Evolutionary conservation across 2,888 invertebrate species (phyloP), one percentile per base, ranked within the genome.

Genomic region (Metallyticus violacea): DNA sequence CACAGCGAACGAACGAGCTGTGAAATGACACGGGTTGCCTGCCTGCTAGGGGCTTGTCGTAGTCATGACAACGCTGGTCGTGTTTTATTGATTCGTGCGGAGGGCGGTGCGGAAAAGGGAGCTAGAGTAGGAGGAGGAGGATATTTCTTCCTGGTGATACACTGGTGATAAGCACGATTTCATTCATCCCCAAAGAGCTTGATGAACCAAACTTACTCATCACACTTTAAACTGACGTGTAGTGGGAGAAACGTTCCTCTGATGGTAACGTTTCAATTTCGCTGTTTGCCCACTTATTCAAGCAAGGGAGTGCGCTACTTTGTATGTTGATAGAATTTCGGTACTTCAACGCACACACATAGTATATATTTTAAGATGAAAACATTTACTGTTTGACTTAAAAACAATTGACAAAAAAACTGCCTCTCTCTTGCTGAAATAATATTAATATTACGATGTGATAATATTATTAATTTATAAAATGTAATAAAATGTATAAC

Each of bases 21-120:
- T 62, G 40, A 62, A 62, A 62, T 62, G 40, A 62, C 40, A 62
- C 40, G 40, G 40, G 40, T 30, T 29, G 30, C 22, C 25, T 25
- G 9, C 7, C 25, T 30, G 28, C 26, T 6, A 83, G 83, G 77
- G 77, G 27, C 77, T 77, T 76, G 26, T 28, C 76, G 85, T 85
- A 85, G 85, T 62, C 79, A 85, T 79, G 85, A 79, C 79, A 85
- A 85, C 85, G 79, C 83, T 77, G 83, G 83, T 77, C n/a, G 77
- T 83, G 83, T 83, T 83, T 77, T 83, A 83, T 83, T 83, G 83
- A 83, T 83, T 83, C 27, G 26, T 25, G 76, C 28, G 6, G 15
- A 62, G 40, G 40, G 40, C 40, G 40, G 40, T 62, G 40, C 40
- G 40, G 40, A 62, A 62, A 62, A 62, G 40, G 40, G 40, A 62